Conservation (phyloP, 1,140 invertebrate genomes). For the Hestina assimilis region DNA sequence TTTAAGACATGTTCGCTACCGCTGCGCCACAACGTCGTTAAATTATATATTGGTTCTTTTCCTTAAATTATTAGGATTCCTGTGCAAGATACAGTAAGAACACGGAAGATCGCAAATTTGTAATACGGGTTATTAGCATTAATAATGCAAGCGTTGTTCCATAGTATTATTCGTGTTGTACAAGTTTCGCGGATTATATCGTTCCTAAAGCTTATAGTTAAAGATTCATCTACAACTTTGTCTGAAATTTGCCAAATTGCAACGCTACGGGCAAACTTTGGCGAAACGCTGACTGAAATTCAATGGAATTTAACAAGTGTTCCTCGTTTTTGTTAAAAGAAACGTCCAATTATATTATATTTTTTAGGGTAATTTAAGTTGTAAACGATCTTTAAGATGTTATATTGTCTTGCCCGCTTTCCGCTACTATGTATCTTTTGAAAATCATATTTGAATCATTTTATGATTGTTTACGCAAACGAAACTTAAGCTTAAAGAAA, state of each 20-base stretch:
- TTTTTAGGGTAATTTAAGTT: no score
- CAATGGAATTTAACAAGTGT: slow-evolving; percentile 14
- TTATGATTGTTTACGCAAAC: no score
- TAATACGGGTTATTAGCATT: slow-evolving; percentile 5
- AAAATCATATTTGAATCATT: no score
- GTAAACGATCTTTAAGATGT: neutral
- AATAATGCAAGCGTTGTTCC: slow-evolving; percentile 11
- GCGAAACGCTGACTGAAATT: slow-evolving; percentile 3
- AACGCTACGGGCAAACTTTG: slow-evolving; percentile 11
- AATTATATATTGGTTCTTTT: no score
- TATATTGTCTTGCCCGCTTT: neutral
- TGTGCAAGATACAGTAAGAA: no score
- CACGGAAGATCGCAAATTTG: neutral
- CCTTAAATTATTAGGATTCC: no score
- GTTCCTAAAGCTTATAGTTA: slow-evolving; percentile 13
- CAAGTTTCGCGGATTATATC: slow-evolving; percentile 13
- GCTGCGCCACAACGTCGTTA: no score
- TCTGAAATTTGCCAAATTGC: slow-evolving; percentile 17
- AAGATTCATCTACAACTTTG: slow-evolving; percentile 23
- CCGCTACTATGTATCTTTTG: no score
- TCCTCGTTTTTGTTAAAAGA: neutral
- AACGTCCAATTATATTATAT: neutral
- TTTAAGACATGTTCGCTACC: no score
- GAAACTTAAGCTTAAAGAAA: no score
- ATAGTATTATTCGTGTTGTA: slow-evolving; percentile 13